Percentiles rank a stretch among this genome's conserved stretches.
Conservation (phyloP, 2,888 invertebrate genomes). For the Drosophila austrosaltans region DNA sequence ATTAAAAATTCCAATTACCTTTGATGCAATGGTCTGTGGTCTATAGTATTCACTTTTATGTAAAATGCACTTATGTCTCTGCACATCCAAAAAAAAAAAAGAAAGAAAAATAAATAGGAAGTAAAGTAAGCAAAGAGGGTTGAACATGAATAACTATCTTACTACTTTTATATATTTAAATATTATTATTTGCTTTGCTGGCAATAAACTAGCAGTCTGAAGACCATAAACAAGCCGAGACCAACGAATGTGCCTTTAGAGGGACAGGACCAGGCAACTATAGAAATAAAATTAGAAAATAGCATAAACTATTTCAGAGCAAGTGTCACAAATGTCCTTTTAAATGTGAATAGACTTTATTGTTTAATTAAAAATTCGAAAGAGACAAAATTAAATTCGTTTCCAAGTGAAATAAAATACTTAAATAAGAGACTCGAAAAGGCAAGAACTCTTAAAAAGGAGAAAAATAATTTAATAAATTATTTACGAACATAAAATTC, state of each 20-base stretch:
- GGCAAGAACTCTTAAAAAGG: too few species aligned
- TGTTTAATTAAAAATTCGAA: constrained; percentile 10
- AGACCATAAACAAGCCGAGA: constrained; percentile 3
- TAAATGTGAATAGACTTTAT: background rate
- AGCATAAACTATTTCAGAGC: background rate
- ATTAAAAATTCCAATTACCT: constrained; percentile 54
- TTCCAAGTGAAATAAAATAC: background rate
- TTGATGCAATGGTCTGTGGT: constrained; percentile 31
- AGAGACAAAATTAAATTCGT: constrained; percentile 3
- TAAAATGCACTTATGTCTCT: constrained; percentile 13
- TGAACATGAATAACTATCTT: background rate
- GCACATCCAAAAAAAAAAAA: background rate
- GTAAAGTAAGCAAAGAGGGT: background rate
- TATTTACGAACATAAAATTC: too few species aligned
- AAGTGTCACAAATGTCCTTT: background rate
- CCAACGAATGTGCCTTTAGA: background rate
- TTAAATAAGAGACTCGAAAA: too few species aligned
- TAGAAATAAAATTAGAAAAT: background rate
- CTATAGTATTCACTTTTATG: constrained; percentile 22
- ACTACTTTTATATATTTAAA: background rate
- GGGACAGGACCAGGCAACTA: background rate
- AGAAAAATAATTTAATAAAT: too few species aligned
- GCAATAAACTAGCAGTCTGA: background rate
- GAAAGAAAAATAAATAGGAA: constrained; percentile 8
- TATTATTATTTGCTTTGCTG: background rate